phyloP scores from a whole-genome alignment of 2,888 invertebrate genomes.

The Campoplex capitator region DNA sequence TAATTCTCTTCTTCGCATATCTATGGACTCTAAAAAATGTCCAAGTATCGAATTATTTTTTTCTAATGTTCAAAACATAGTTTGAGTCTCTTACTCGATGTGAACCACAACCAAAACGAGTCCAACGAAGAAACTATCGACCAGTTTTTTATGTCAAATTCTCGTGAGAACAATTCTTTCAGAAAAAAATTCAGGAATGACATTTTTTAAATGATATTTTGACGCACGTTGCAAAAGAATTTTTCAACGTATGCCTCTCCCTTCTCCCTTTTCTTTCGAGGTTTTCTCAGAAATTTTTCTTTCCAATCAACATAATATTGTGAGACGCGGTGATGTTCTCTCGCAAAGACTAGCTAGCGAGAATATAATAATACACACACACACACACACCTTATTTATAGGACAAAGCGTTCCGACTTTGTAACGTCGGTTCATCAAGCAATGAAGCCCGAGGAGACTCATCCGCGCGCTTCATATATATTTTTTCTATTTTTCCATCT shows the following conservation, averaged over 20 bases:
- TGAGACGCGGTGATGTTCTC: constrained; percentile 43
- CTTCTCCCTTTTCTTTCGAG: background rate
- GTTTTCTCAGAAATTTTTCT: constrained; percentile 48
- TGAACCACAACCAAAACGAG: no score
- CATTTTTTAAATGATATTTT: background rate
- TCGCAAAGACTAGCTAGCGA: constrained; percentile 39
- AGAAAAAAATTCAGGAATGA: background rate
- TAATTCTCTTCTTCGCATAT: background rate
- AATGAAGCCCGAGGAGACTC: constrained; percentile 28
- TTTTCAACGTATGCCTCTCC: background rate
- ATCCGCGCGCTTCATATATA: background rate
- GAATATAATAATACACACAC: background rate
- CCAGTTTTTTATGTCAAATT: background rate
- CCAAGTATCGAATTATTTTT: no score
- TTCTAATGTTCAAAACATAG: no score
- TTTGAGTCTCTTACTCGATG: no score
- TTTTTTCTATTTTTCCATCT: constrained; percentile 54
- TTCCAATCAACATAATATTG: constrained; percentile 60
- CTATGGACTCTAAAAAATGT: no score
- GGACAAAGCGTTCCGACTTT: background rate
- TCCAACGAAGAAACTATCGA: no score
- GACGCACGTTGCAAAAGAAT: background rate
- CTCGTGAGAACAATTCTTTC: background rate
- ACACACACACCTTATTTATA: background rate
- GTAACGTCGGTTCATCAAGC: constrained; percentile 38